Evolutionary conservation across 2,797 vertebrate species (phyloP), one percentile per base, ranked within the genome.

Genomic region (Acipenser transmontanus): DNA sequence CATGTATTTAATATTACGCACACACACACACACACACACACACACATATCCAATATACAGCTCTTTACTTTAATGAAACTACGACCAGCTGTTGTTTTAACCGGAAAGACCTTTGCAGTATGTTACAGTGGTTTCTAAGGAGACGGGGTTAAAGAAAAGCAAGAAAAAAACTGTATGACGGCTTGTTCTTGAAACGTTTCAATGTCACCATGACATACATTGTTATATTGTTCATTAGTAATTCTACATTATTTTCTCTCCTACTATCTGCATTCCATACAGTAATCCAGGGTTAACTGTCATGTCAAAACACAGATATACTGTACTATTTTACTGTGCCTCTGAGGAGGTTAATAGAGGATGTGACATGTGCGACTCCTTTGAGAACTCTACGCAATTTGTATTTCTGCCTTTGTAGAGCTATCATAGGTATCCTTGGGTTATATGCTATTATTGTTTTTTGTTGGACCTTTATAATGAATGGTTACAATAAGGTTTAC

Each of bases 241-340:
- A 47, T 64, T 59, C 51, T 34, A 57, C 51, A 57, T 70, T 61
- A 57, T 57, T 34, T n/a, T 65, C 48, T 34, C 17, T 8, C 50
- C 60, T 9, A 1, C 11, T 61, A 20, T 52, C 68, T 50, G 60
- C 34, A 61, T 70, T 54, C 68, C 68, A 66, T 66, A 66, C 64
- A 70, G 66, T 66, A 70, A 62, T 8, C 50, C 61, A 11, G 47
- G 12, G 52, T 61, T 54, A 34, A 62, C 68, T 66, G 68, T 70
- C 68, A 70, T 59, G 51, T 50, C 59, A 51, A 59, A 65, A 70
- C 50, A 64, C 49, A 66, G 68, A 70, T 63, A 59, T 70, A 66
- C 65, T 70, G 66, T 70, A 66, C 66, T 64, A 66, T 64, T 60
- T 62, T 64, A 57, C 64, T 62, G 60, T 51, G 51, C 54, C 47